Conservation (phyloP, 2,797 vertebrate genomes). For the Oceanodroma leucorhoa region DNA sequence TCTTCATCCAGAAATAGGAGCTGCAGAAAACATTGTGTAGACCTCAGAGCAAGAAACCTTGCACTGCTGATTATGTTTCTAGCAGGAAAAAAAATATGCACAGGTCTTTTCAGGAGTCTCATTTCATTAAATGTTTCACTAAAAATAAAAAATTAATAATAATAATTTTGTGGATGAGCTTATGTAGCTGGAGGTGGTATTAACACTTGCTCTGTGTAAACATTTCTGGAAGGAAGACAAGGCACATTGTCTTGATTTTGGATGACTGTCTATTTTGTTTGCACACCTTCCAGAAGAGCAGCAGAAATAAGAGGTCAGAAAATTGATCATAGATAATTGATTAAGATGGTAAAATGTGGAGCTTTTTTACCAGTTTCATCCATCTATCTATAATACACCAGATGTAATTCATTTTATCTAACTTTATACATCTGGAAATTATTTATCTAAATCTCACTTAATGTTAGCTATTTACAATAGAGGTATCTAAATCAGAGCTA, state of each 20-base stretch:
- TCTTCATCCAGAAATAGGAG: background rate
- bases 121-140: background rate
- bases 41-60: background rate
- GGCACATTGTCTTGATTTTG: background rate
- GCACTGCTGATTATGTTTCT: background rate
- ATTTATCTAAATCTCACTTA: background rate
- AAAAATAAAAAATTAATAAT: background rate
- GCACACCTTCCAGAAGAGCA: background rate
- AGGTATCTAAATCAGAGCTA: background rate
- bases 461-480: background rate
- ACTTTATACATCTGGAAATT: background rate
- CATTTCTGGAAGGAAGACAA: background rate
- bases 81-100: background rate
- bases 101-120: background rate
- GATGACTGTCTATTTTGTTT: background rate
- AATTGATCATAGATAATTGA: background rate
- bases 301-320: background rate
- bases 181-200: background rate
- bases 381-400: background rate
- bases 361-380: background rate
- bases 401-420: background rate
- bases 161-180: background rate
- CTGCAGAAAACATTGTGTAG: background rate
- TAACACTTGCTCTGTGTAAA: background rate
- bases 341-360: background rate